A percentile compares a stretch with the other conserved stretches of the same genome.
These are phyloP conservation scores for Donacobius atricapilla DNA, from an alignment of 2,113 vertebrate genomes.

Conservation along the genomic window DNA sequence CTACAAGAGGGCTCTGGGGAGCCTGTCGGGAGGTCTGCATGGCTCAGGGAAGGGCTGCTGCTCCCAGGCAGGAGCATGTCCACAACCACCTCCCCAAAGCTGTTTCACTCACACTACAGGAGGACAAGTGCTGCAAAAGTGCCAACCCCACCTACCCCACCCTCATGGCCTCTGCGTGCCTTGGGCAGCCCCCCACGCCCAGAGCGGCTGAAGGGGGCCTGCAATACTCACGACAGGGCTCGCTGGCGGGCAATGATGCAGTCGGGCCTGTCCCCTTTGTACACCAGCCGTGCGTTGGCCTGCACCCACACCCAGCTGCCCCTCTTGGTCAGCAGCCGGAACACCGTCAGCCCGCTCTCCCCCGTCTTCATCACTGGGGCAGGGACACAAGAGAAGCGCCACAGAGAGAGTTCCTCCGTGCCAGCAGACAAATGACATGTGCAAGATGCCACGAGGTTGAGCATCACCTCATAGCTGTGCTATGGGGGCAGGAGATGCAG, in stretches of 20 bases:
- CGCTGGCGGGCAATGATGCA: conserved; percentile 78
- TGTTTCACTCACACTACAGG: rapidly evolving
- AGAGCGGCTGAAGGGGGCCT: background rate
- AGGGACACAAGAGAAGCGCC: background rate
- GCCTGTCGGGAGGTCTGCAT: rapidly evolving
- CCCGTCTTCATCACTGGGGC: conserved; percentile 80
- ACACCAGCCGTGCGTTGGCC: conserved; percentile 77
- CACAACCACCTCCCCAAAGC: background rate
- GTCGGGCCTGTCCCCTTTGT: conserved; percentile 75
- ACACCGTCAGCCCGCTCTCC: conserved; percentile 75
- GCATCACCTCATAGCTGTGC: rapidly evolving
- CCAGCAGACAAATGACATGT: rapidly evolving
- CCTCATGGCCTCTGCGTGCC: rapidly evolving
- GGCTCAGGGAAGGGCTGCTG: background rate
- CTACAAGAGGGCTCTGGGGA: background rate
- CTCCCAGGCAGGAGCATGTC: background rate
- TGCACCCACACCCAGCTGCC: conserved; percentile 83
- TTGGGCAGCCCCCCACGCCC: rapidly evolving
- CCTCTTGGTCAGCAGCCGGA: conserved; percentile 79
- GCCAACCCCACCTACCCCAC: background rate
- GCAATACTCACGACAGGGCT: conserved; percentile 74
- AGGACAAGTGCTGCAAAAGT: background rate
- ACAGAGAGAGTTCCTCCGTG: rapidly evolving
- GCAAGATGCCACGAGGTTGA: rapidly evolving
- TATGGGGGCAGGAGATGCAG: rapidly evolving